These are phyloP conservation scores for Rhyzopertha dominica DNA, from an alignment of 1,140 invertebrate genomes.

Conservation along the genomic window DNA sequence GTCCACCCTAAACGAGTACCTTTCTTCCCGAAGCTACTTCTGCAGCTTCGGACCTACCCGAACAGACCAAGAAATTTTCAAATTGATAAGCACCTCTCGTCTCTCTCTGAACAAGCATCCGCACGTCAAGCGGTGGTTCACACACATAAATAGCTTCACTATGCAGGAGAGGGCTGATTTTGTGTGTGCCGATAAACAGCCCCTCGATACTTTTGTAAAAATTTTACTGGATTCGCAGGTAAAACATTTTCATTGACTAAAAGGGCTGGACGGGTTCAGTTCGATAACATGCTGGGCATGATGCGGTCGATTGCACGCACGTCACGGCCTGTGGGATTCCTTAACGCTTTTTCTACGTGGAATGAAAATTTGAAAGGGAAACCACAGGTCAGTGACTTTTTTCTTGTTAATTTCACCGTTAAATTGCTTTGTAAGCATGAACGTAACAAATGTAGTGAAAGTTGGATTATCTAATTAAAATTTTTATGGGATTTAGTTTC, in stretches of 20 bases:
- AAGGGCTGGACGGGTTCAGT: conserved; percentile 2
- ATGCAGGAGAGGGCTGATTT: conserved; percentile 42
- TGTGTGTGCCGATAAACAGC: not conserved
- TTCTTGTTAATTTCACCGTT: conserved; percentile 14
- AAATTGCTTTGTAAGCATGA: too few species aligned
- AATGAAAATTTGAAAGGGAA: conserved; percentile 22
- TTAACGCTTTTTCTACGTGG: conserved; percentile 22
- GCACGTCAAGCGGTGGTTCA: conserved; percentile 55
- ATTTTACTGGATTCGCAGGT: conserved; percentile 25
- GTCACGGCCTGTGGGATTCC: conserved; percentile 27
- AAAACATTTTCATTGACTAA: conserved; percentile 20
- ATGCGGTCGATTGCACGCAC: conserved; percentile 23
- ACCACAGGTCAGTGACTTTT: conserved; percentile 41
- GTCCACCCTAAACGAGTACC: conserved; percentile 41
- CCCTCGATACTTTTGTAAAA: conserved; percentile 7
- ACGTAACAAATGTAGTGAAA: too few species aligned
- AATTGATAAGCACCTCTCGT: conserved; percentile 40
- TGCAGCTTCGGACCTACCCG: conserved; percentile 51
- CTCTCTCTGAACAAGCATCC: conserved; percentile 44
- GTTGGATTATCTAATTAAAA: too few species aligned
- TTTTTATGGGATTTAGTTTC: too few species aligned
- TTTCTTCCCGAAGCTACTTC: conserved; percentile 53
- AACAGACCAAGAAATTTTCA: conserved; percentile 49
- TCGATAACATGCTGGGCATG: conserved; percentile 8
- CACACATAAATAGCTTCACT: conserved; percentile 56